Evolutionary conservation across 2,113 vertebrate genomes (phyloP).

Genomic region (Fulmarus glacialis): DNA sequence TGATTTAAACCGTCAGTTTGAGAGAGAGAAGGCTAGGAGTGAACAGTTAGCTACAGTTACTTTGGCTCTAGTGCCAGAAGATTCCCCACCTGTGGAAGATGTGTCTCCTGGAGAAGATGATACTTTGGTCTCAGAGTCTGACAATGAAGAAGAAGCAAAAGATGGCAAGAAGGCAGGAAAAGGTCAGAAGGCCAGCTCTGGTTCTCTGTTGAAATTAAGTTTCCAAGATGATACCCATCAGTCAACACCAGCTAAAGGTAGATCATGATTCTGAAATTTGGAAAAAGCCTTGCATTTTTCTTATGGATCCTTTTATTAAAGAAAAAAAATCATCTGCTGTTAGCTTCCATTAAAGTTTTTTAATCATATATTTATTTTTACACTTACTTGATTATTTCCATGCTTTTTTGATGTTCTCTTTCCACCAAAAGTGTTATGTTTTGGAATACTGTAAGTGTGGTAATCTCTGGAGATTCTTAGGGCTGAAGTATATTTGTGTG

Average conservation of each 20-base stretch:
- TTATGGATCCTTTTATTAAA: neutral
- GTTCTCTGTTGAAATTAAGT: neutral
- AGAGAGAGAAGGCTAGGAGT: slow-evolving; percentile 88
- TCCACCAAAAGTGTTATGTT: neutral
- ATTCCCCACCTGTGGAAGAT: slow-evolving; percentile 20
- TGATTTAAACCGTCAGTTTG: slow-evolving; percentile 85
- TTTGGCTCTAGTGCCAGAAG: slow-evolving; percentile 62
- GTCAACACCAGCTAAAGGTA: slow-evolving; percentile 70
- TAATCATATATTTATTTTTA: neutral
- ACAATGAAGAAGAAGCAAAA: slow-evolving; percentile 46
- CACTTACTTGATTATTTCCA: neutral
- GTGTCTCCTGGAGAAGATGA: slow-evolving; percentile 35
- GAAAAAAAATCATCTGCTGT: neutral
- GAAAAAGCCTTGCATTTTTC: neutral
- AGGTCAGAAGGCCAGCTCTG: neutral
- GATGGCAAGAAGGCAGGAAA: slow-evolving; percentile 39
- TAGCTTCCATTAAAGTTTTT: neutral
- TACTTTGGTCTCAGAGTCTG: slow-evolving; percentile 50
- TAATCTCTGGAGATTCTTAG: neutral
- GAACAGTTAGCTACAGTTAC: slow-evolving; percentile 81
- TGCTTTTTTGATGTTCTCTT: neutral
- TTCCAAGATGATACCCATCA: neutral
- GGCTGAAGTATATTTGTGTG: neutral
- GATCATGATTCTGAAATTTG: neutral
- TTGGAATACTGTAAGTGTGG: neutral